Evolutionary conservation across 2,113 vertebrate genomes (phyloP).

Genomic region (Onychorhynchus coronatus): DNA sequence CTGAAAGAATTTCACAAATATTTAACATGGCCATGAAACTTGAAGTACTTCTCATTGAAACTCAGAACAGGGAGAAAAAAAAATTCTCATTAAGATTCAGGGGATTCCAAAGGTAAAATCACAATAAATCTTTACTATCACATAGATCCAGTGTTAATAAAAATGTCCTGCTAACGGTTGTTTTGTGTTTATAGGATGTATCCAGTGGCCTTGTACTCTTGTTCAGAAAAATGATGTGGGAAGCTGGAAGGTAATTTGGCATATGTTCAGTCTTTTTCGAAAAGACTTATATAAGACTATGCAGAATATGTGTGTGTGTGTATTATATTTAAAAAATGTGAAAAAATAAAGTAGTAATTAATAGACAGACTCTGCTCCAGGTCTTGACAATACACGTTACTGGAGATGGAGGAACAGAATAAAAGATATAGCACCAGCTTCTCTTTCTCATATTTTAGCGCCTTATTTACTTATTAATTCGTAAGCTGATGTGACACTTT

Average conservation of each 20-base stretch:
- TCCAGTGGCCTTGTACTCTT: background rate
- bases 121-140: constrained; percentile 35
- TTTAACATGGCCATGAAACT: background rate
- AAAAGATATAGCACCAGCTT: background rate
- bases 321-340: background rate
- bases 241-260: background rate
- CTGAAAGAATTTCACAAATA: constrained; percentile 12
- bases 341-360: background rate
- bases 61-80: background rate
- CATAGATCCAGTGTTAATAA: constrained; percentile 22
- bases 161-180: background rate
- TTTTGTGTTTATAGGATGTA: background rate
- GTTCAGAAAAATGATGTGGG: background rate
- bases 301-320: background rate
- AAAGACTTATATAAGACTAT: background rate
- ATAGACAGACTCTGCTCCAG: background rate
- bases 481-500: background rate
- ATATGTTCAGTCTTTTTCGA: background rate
- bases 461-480: background rate
- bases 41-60: constrained; percentile 4
- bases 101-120: constrained; percentile 16
- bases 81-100: constrained; percentile 31
- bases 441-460: background rate
- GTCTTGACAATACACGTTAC: background rate
- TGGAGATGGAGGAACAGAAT: background rate